phyloP scores from a whole-genome alignment of 2,797 vertebrate species.

The Tachyglossus aculeatus region DNA sequence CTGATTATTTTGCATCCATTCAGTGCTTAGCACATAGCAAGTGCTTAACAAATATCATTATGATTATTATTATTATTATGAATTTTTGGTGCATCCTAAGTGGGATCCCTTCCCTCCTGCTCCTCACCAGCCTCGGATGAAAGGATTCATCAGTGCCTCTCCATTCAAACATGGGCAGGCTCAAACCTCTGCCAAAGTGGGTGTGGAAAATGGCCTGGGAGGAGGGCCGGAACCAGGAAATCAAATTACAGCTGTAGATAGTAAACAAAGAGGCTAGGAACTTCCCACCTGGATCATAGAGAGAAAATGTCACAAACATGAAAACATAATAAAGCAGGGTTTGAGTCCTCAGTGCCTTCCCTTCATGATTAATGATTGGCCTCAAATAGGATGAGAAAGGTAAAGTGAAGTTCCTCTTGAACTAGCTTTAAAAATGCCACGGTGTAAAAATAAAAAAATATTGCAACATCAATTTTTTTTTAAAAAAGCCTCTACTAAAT shows the following conservation, averaged over 20 bases:
- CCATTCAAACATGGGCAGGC: background rate
- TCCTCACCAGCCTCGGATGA: too few species aligned
- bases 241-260: constrained; percentile 57
- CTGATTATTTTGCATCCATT: too few species aligned
- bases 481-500: constrained; percentile 75
- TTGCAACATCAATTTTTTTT: constrained; percentile 81
- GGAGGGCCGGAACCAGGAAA: constrained; percentile 35
- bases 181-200: background rate
- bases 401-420: constrained; percentile 75
- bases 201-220: constrained; percentile 13
- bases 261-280: constrained; percentile 68
- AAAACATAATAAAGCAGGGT: constrained; percentile 75
- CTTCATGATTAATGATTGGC: constrained; percentile 79
- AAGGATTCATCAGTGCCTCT: background rate
- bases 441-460: constrained; percentile 70
- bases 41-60: too few species aligned
- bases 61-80: too few species aligned
- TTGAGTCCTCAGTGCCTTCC: constrained; percentile 66
- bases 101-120: background rate
- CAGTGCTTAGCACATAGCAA: too few species aligned
- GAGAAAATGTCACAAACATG: constrained; percentile 78
- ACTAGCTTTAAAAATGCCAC: constrained; percentile 82
- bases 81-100: too few species aligned
- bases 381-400: constrained; percentile 71
- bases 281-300: constrained; percentile 65